Percentiles rank a stretch among this genome's conserved stretches.
phyloP scores from a whole-genome alignment of 1,140 invertebrate genomes.

The Vanessa tameamea region DNA sequence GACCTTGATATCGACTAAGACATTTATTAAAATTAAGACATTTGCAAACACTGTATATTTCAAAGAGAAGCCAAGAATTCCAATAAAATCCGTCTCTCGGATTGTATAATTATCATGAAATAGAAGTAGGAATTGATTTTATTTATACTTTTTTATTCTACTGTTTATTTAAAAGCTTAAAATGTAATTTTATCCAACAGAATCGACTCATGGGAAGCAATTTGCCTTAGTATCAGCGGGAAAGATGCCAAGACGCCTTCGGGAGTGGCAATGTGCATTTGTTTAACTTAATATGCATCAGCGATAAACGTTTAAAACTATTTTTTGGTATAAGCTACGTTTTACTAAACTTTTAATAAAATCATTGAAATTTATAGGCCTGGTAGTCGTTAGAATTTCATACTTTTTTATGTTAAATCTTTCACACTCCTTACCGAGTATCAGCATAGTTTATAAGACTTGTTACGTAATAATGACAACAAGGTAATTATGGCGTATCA shows the following conservation, averaged over 20 bases:
- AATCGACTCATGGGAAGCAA: constrained; percentile 43
- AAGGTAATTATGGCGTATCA: too few relatives aligned
- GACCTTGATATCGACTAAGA: too few relatives aligned
- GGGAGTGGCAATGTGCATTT: constrained; percentile 26
- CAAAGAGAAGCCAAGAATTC: too few relatives aligned
- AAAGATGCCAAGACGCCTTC: constrained; percentile 38
- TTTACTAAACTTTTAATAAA: constrained; percentile 5
- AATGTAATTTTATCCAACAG: constrained; percentile 40
- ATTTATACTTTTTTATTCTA: background rate
- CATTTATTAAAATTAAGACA: too few relatives aligned
- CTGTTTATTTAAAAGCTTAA: constrained; percentile 21
- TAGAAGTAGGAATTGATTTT: background rate
- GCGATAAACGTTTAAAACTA: constrained; percentile 33
- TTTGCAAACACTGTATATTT: too few relatives aligned
- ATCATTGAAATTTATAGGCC: background rate
- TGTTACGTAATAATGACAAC: too few relatives aligned
- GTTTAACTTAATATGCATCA: constrained; percentile 36
- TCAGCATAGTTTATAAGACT: too few relatives aligned
- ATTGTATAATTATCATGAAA: too few relatives aligned
- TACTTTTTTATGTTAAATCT: too few relatives aligned
- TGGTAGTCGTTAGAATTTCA: too few relatives aligned
- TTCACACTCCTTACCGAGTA: too few relatives aligned
- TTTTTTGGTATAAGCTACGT: constrained; percentile 1
- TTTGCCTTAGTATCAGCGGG: constrained; percentile 39
- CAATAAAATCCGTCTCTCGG: too few relatives aligned